Percentiles rank a stretch among this genome's conserved stretches.
phyloP scores from a whole-genome alignment of 2,888 invertebrate species.

The Slavum lentiscoides region DNA sequence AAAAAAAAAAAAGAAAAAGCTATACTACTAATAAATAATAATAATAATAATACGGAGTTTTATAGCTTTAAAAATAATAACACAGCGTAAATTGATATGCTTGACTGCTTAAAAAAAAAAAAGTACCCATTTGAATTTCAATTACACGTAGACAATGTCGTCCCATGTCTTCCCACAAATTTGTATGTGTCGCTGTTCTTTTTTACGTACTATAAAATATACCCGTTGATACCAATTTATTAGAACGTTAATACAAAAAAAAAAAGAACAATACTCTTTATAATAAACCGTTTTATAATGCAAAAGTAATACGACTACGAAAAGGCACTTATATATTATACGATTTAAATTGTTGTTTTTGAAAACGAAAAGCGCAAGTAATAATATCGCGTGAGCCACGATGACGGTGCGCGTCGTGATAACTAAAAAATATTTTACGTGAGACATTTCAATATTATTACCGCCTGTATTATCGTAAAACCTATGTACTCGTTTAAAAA shows the following conservation, averaged over 20 bases:
- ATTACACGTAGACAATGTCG: not conserved
- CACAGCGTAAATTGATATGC: constrained; percentile 53
- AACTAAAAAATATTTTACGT: not conserved
- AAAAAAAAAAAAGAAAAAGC: too few species aligned
- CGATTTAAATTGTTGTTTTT: not conserved
- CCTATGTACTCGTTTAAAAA: not conserved
- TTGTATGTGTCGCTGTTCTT: not conserved
- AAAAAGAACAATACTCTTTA: constrained; percentile 2
- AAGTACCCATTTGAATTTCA: constrained; percentile 17
- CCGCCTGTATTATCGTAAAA: not conserved
- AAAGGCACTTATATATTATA: constrained; percentile 34
- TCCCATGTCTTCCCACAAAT: constrained; percentile 10
- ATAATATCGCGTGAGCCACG: too few species aligned
- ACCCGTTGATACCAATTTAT: constrained; percentile 28
- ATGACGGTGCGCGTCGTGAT: too few species aligned
- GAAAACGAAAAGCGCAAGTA: not conserved
- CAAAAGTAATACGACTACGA: constrained; percentile 20
- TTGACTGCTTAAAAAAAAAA: constrained; percentile 43
- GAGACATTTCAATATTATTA: constrained; percentile 3
- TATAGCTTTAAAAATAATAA: constrained; percentile 48
- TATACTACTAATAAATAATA: not conserved
- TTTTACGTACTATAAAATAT: constrained; percentile 1
- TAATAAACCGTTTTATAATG: not conserved
- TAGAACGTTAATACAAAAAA: not conserved
- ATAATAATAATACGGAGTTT: constrained; percentile 25